Percentiles rank a stretch among this genome's conserved stretches.
Evolutionary conservation across 2,888 invertebrate genomes (phyloP).

Genomic region (Calephelis perditalis): DNA sequence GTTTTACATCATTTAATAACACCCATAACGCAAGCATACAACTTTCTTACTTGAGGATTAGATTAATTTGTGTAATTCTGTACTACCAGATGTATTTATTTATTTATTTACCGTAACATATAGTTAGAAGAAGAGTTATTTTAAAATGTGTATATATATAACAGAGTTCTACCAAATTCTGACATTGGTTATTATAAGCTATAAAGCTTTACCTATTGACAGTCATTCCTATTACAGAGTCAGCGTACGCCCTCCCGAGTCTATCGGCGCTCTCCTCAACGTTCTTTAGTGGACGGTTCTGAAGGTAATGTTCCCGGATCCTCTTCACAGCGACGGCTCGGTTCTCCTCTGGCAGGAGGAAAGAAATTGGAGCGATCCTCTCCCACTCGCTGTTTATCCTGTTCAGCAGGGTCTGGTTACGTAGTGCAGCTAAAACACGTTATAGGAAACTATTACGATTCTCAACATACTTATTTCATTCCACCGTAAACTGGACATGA

Average conservation of each 20-base stretch:
- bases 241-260: slow-evolving; percentile 35
- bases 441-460: neutral
- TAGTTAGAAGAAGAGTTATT: slow-evolving; percentile 22
- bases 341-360: slow-evolving; percentile 78
- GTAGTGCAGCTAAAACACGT: neutral
- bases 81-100: too few relatives aligned
- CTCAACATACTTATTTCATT: too few relatives aligned
- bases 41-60: too few relatives aligned
- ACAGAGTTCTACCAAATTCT: slow-evolving; percentile 40
- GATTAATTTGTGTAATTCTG: too few relatives aligned
- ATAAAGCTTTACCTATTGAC: slow-evolving; percentile 34
- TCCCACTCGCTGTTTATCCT: slow-evolving; percentile 80
- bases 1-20: too few relatives aligned
- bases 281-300: neutral
- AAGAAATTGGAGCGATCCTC: slow-evolving; percentile 80
- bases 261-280: slow-evolving; percentile 30
- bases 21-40: too few relatives aligned
- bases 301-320: slow-evolving; percentile 5
- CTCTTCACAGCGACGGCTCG: slow-evolving; percentile 35
- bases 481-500: too few relatives aligned
- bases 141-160: too few relatives aligned
- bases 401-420: slow-evolving; percentile 68
- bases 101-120: too few relatives aligned
- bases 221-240: slow-evolving; percentile 31
- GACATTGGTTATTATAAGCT: slow-evolving; percentile 29